These are phyloP conservation scores for Synergus laeviventris DNA, from an alignment of 2,888 invertebrate species.

Conservation along the genomic window DNA sequence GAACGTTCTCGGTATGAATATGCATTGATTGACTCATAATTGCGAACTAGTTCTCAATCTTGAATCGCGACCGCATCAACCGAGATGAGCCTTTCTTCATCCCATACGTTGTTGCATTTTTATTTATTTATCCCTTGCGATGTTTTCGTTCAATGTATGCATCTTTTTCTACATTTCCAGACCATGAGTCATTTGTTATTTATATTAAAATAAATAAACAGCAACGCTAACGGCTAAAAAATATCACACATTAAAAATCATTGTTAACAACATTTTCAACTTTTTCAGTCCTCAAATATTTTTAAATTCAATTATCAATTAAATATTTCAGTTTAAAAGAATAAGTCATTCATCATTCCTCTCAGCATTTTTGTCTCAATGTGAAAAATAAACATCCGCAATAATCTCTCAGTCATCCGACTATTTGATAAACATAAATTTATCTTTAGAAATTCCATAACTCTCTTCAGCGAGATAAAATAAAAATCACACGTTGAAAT, in stretches of 20 bases:
- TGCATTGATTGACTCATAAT: constrained; percentile 66
- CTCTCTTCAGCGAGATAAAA: background rate
- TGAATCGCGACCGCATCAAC: background rate
- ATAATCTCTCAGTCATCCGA: constrained; percentile 16
- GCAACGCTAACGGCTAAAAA: too few relatives aligned
- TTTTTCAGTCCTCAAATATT: too few relatives aligned
- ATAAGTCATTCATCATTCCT: background rate
- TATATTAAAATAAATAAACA: background rate
- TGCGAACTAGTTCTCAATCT: constrained; percentile 45
- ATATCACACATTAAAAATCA: background rate
- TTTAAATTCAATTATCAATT: too few relatives aligned
- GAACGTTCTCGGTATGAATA: constrained; percentile 63
- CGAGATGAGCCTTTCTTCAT: constrained; percentile 1
- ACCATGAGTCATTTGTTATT: background rate
- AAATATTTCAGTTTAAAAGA: background rate
- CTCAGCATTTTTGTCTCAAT: background rate
- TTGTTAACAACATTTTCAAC: too few relatives aligned
- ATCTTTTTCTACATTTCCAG: background rate
- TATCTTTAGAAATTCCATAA: constrained; percentile 13
- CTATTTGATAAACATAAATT: constrained; percentile 24
- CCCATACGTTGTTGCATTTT: constrained; percentile 5
- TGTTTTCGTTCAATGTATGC: background rate
- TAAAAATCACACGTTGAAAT: background rate
- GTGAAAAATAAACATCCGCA: constrained; percentile 18
- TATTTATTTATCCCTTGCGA: background rate